Evolutionary conservation across 1,140 invertebrate genomes (phyloP), one percentile per base, ranked within the genome.

Genomic region (Drosophila burlai): DNA sequence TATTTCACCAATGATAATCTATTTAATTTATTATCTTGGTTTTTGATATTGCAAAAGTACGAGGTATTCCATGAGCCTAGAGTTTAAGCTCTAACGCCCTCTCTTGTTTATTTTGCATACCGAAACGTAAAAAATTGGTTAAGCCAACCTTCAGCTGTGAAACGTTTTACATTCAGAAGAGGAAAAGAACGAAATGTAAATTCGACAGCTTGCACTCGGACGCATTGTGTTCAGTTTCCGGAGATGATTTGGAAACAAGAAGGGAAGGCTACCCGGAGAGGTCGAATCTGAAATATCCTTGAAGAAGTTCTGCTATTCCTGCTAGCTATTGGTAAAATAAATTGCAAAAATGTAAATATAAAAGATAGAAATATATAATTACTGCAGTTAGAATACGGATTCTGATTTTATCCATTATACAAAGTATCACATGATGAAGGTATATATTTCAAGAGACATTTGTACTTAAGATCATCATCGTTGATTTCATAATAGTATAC

Each of bases 111-210:
- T 45, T 61, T 78, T 42, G 46, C 67, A 67, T 67, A 18, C 49
- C 63, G 16, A 67, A 47, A 52, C 34, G 46, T 29, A 42, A 61
- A 50, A 69, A 83, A 76, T 71, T 65, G 69, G 68, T 55, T 74
- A 71, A 83, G 78, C 57, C 55, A 83, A 60, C 65, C 77, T 79
- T 65, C 36, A 79, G 75, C 60, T 60, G 71, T 43, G 31, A 50
- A 68, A 72, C 38, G 43, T 66, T 61, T 83, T 69, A 64, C 58
- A 74, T 50, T 82, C 62, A 63, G 49, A 42, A 58, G 66, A 60
- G 40, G 46, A 11, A 69, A 55, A 38, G 18, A 24, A 29, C 31
- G 15, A 82, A 86, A 86, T 85, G 83, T 65, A 86, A 86, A 76
- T 66, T 61, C 61, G 75, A 72, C 83, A 85, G 77, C 29, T 72